phyloP scores from a whole-genome alignment of 2,113 vertebrate genomes.

The Gymnogyps californianus region DNA sequence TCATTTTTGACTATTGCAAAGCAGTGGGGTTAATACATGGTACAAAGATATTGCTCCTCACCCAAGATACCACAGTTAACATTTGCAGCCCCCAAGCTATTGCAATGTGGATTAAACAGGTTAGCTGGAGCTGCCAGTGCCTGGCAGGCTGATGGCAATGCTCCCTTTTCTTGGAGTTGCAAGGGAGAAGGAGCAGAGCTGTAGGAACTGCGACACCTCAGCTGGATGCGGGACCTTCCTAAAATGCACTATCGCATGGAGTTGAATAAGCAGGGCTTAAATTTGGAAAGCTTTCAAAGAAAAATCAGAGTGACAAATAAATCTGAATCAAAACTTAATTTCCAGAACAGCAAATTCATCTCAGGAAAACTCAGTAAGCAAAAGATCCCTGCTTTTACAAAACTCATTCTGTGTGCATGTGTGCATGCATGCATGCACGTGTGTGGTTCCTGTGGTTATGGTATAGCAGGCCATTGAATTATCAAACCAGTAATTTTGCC shows the following conservation, averaged over 20 bases:
- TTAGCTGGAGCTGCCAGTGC: not conserved
- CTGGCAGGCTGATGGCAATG: not conserved
- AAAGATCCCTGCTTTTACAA: not conserved
- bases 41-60: not conserved
- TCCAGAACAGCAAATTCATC: not conserved
- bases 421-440: not conserved
- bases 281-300: not conserved
- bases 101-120: not conserved
- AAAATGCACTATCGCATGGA: not conserved
- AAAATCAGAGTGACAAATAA: not conserved
- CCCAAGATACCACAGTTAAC: not conserved
- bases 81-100: not conserved
- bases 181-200: not conserved
- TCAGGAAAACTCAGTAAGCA: not conserved
- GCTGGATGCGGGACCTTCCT: not conserved
- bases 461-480: conserved; percentile 54
- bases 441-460: conserved; percentile 38
- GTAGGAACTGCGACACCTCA: not conserved
- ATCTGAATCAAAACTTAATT: not conserved
- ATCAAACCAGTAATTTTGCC: conserved; percentile 67
- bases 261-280: not conserved
- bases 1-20: not conserved
- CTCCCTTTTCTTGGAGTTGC: not conserved
- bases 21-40: not conserved
- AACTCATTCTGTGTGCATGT: not conserved